Percentiles rank a stretch among this genome's conserved stretches.
Conservation (phyloP, 2,888 invertebrate species). For the Eristalis arbustorum region DNA sequence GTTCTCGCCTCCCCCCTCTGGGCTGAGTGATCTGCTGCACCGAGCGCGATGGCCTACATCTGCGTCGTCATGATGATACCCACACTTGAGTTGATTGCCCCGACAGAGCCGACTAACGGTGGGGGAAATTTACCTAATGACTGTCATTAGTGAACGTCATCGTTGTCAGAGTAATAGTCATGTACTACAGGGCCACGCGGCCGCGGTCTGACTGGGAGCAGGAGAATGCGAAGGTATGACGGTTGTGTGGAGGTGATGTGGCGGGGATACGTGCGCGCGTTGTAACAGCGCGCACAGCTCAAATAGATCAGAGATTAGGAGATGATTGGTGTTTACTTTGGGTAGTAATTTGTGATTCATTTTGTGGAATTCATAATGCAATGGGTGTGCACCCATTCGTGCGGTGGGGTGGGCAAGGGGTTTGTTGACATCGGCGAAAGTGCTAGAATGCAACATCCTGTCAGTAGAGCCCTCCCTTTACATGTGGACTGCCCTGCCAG, state of each 20-base stretch:
- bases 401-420: background rate
- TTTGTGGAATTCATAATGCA: conserved; percentile 28
- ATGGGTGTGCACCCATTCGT: background rate
- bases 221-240: background rate
- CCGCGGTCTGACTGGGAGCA: no score
- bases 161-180: conserved; percentile 35
- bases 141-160: conserved; percentile 62
- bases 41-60: conserved; percentile 52
- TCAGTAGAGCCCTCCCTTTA: no score
- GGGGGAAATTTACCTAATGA: conserved; percentile 52
- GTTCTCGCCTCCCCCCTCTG: background rate
- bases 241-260: background rate
- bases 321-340: conserved; percentile 61
- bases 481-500: no score
- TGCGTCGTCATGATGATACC: conserved; percentile 49
- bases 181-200: conserved; percentile 14
- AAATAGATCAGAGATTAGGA: conserved; percentile 59
- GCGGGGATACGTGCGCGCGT: background rate
- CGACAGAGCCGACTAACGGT: conserved; percentile 7
- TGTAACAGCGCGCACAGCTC: conserved; percentile 30
- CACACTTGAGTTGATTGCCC: conserved; percentile 48
- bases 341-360: conserved; percentile 46
- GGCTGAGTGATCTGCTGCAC: conserved; percentile 11
- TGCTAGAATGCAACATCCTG: no score
- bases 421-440: background rate